These are phyloP conservation scores for Pseudanteris insignis DNA, from an alignment of 2,888 invertebrate species.

Conservation along the genomic window DNA sequence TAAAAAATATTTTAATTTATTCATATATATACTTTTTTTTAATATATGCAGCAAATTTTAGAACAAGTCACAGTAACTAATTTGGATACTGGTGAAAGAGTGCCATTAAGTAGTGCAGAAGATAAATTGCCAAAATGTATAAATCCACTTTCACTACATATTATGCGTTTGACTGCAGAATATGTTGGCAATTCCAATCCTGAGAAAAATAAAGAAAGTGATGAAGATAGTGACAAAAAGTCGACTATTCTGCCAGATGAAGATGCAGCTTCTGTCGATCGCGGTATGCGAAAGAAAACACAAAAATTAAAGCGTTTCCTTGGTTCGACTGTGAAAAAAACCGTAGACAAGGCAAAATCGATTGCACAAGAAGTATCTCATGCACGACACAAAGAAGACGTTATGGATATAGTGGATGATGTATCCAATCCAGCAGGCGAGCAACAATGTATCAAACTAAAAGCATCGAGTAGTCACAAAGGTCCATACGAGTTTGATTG, in stretches of 20 bases:
- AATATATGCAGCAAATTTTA: conserved; percentile 87
- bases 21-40: conserved; percentile 1
- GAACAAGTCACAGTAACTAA: conserved; percentile 89
- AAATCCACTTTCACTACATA: conserved; percentile 93
- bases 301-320: conserved; percentile 80
- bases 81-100: conserved; percentile 86
- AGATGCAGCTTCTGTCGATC: conserved; percentile 66
- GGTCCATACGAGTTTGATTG: conserved; percentile 96
- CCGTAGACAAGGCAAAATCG: conserved; percentile 89
- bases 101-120: conserved; percentile 94
- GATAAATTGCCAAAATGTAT: conserved; percentile 91
- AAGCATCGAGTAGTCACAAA: conserved; percentile 95
- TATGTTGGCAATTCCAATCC: conserved; percentile 78
- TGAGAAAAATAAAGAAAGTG: conserved; percentile 78
- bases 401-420: conserved; percentile 84
- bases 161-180: conserved; percentile 91
- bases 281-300: conserved; percentile 67
- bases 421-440: conserved; percentile 77
- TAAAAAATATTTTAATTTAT: background rate
- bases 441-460: conserved; percentile 82
- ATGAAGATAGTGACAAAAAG: conserved; percentile 78
- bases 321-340: conserved; percentile 89
- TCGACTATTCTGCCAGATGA: conserved; percentile 69
- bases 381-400: conserved; percentile 86
- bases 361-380: conserved; percentile 89